phyloP scores from a whole-genome alignment of 2,113 vertebrate genomes.

The Machaerirhynchus nigripectus region DNA sequence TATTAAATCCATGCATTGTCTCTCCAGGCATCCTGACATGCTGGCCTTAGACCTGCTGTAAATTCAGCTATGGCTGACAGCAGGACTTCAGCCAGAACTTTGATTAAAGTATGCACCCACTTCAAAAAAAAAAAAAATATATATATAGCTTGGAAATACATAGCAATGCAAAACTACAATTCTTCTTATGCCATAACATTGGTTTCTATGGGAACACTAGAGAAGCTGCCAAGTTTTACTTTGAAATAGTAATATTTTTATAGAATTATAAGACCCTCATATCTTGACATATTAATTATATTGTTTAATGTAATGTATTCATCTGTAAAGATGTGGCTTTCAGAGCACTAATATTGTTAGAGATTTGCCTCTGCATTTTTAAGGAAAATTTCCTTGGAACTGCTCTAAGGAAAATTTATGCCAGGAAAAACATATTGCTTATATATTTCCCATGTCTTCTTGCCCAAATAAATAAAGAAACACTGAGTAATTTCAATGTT shows the following conservation, averaged over 20 bases:
- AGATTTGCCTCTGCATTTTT: neutral
- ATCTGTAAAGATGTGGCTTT: neutral
- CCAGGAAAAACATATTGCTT: neutral
- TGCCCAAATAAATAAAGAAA: neutral
- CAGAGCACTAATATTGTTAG: neutral
- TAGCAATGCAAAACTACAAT: neutral
- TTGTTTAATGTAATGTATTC: neutral
- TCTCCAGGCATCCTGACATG: neutral
- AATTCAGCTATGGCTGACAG: neutral
- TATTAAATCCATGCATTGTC: constrained; percentile 40
- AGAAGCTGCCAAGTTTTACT: neutral
- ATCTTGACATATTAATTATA: neutral
- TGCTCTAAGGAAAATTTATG: neutral
- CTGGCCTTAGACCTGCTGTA: neutral
- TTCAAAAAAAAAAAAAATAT: neutral
- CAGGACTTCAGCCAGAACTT: neutral
- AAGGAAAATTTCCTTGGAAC: neutral
- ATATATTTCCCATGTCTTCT: neutral
- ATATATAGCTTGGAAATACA: neutral
- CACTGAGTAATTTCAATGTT: neutral
- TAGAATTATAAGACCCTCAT: neutral
- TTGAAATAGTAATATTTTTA: neutral
- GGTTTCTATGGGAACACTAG: neutral
- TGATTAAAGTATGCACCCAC: neutral
- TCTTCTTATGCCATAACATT: neutral